Evolutionary conservation across 2,797 vertebrate genomes (phyloP).

Genomic region (Sebastes nivosus): DNA sequence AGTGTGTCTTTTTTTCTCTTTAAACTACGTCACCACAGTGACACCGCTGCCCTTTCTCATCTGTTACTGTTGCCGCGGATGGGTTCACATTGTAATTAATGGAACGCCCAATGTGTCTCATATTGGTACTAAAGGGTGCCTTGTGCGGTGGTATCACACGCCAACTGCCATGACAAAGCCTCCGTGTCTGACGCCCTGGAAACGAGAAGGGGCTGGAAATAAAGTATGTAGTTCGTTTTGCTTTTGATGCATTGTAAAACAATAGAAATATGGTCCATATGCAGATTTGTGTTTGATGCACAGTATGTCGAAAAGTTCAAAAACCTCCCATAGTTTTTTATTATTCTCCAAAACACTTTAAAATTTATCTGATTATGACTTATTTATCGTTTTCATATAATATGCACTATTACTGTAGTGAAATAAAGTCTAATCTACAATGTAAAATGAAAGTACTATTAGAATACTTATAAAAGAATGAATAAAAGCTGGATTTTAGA

Average conservation of each 20-base stretch:
- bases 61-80: too few relatives aligned
- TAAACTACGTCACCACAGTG: too few relatives aligned
- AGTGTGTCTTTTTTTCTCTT: too few relatives aligned
- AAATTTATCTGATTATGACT: background rate
- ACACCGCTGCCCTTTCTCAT: rapidly evolving
- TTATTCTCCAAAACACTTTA: background rate
- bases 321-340: background rate
- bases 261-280: constrained; percentile 45
- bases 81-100: too few relatives aligned
- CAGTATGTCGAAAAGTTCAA: background rate
- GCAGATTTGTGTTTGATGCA: constrained; percentile 35
- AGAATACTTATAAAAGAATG: background rate
- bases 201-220: background rate
- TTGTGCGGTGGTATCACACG: too few relatives aligned
- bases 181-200: too few relatives aligned
- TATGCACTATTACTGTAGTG: background rate
- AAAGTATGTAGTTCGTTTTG: constrained; percentile 9
- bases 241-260: background rate
- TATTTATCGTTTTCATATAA: background rate
- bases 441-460: background rate
- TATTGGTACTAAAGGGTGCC: too few relatives aligned
- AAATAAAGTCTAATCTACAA: background rate
- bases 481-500: background rate
- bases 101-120: too few relatives aligned
- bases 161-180: too few relatives aligned